Base-by-base conservation (phyloP, 2,113 vertebrate species). In the Plectropomus leopardus region DNA sequence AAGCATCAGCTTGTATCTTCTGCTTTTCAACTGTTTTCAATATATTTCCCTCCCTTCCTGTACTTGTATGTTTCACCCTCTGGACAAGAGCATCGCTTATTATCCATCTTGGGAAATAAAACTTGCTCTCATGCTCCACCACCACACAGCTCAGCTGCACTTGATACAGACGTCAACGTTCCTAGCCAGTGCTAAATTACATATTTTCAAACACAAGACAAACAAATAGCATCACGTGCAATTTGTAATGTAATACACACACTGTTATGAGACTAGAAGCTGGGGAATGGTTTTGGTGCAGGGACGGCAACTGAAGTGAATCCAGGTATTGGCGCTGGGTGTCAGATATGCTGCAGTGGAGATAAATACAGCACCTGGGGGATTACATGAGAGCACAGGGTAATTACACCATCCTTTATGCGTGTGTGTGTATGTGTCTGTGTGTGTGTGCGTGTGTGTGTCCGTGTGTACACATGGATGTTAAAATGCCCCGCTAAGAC, bases 361-460 rank as follows among this genome's bases (percentile, higher is more conserved):
- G 93, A 96, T 95, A 96, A 92, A 95, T 87, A 93, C 94, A 96
- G 95, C 92, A 96, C 86, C 95, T 94, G 91, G 87, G 93, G 96
- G 88, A 92, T 84, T 91, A 78, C 93, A 93, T 80, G 86, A 85
- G 90, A 89, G 73, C 88, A 90, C 82, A 93, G 91, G 92, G 91
- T 94, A 95, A 96, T 95, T 88, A 93, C 64, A 91, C 72, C 80
- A 78, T 83, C 77, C 86, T 57, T 69, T 87, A 40, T 40, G 36
- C 36, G 36, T 40, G 36, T 40, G 36, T 40, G 36, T 40, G 36
- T 40, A 16, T 81, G 50, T 83, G 59, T 83, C 71, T 67, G 54
- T 55, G 71, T 75, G 72, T 82, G 74, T 21, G 67, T 64, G 78
- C 70, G 72, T 66, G 55, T 57, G 58, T 51, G 67, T 72, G 71